phyloP scores from a whole-genome alignment of 1,140 invertebrate genomes.

The Tenebrio molitor region DNA sequence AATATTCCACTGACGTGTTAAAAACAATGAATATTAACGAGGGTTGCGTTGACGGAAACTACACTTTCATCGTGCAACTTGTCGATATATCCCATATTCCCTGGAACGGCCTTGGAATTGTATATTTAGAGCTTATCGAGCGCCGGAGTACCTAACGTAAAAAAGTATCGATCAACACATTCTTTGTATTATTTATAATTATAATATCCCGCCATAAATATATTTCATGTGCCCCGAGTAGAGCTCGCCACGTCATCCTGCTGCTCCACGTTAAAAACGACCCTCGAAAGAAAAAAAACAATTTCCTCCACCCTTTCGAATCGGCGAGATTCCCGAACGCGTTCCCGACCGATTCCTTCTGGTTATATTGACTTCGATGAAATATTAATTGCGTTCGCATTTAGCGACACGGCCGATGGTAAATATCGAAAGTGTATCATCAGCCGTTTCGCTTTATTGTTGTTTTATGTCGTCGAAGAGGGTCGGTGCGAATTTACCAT shows the following conservation, averaged over 20 bases:
- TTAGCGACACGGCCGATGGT: neutral
- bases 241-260: neutral
- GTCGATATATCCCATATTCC: neutral
- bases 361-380: conserved; percentile 20
- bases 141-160: neutral
- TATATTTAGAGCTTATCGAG: neutral
- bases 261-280: no score
- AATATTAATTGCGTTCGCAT: conserved; percentile 25
- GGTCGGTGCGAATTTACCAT: no score
- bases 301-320: no score
- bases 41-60: neutral
- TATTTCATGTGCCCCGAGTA: no score
- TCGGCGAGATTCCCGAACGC: no score
- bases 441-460: conserved; percentile 28
- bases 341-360: neutral
- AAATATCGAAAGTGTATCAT: conserved; percentile 24
- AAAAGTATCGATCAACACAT: conserved; percentile 2
- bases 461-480: conserved; percentile 30
- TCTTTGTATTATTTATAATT: neutral
- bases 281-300: no score
- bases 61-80: neutral
- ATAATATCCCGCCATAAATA: no score
- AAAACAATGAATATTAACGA: neutral
- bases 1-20: neutral
- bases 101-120: neutral